These are phyloP conservation scores for Achatina immaculata DNA, from an alignment of 1,140 invertebrate genomes.

Conservation along the genomic window DNA sequence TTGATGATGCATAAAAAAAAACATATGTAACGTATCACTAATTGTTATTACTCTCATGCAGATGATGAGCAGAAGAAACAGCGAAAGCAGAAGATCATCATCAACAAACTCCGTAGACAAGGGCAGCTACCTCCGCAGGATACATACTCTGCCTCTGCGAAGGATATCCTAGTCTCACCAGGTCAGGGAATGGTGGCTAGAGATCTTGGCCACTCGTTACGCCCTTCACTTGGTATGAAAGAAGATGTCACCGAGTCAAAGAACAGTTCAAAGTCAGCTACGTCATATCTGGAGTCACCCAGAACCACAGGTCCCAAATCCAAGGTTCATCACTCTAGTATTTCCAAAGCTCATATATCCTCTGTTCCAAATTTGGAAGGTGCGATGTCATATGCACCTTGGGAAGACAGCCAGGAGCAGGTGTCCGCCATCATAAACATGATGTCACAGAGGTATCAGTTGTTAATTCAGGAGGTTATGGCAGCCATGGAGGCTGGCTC, in stretches of 20 bases:
- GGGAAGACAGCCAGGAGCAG: constrained; percentile 35
- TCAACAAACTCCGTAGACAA: constrained; percentile 79
- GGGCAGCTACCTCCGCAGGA: constrained; percentile 59
- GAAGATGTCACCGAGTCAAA: not conserved
- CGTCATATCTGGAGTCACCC: not conserved
- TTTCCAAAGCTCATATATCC: not conserved
- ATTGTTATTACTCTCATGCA: no score
- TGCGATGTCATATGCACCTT: not conserved
- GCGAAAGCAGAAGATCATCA: constrained; percentile 91
- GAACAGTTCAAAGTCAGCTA: not conserved
- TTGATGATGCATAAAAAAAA: no score
- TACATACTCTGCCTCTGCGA: constrained; percentile 46
- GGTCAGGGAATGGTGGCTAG: not conserved
- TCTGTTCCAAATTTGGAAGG: not conserved
- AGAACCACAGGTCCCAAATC: not conserved
- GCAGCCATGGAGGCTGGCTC: constrained; percentile 54
- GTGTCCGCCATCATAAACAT: constrained; percentile 38
- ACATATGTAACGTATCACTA: no score
- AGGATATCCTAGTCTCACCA: constrained; percentile 36
- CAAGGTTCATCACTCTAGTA: no score
- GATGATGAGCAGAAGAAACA: constrained; percentile 85
- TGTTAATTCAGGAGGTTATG: constrained; percentile 50
- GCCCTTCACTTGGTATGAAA: not conserved
- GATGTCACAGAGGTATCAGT: constrained; percentile 45
- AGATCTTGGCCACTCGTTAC: not conserved